These are phyloP conservation scores for Rostratula benghalensis DNA, from an alignment of 2,113 vertebrate genomes.

Conservation along the genomic window DNA sequence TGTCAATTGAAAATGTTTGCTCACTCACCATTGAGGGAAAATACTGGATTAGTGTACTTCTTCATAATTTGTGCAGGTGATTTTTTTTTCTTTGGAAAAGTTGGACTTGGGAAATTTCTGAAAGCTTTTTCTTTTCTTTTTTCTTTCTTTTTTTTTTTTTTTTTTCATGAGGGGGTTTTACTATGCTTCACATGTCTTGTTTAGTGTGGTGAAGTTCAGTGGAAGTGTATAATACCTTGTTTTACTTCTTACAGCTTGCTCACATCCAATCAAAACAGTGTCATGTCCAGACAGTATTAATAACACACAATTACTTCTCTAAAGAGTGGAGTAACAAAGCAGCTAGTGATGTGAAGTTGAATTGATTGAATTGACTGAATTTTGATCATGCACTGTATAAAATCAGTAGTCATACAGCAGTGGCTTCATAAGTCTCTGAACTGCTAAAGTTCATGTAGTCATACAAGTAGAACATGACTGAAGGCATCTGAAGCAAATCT, in stretches of 20 bases:
- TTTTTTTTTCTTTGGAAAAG: neutral
- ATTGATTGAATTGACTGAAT: neutral
- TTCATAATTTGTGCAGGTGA: neutral
- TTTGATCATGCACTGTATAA: neutral
- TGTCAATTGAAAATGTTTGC: neutral
- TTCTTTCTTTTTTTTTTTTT: too few species aligned
- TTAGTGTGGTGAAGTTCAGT: neutral
- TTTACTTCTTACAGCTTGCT: neutral
- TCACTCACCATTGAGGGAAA: neutral
- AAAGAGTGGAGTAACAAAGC: neutral
- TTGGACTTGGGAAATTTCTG: neutral
- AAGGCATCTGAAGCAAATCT: neutral
- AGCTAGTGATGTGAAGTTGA: neutral
- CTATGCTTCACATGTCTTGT: neutral
- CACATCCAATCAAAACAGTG: neutral
- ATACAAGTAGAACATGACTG: neutral
- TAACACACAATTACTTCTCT: neutral
- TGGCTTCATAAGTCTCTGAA: neutral
- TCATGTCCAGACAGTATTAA: neutral
- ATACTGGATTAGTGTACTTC: neutral
- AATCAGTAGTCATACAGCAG: neutral
- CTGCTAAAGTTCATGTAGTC: neutral
- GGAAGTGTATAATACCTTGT: neutral
- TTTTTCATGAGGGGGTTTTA: fast-evolving
- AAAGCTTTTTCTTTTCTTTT: neutral